Conservation (phyloP, 2,888 invertebrate species). For the Drosophila hamatofila region DNA sequence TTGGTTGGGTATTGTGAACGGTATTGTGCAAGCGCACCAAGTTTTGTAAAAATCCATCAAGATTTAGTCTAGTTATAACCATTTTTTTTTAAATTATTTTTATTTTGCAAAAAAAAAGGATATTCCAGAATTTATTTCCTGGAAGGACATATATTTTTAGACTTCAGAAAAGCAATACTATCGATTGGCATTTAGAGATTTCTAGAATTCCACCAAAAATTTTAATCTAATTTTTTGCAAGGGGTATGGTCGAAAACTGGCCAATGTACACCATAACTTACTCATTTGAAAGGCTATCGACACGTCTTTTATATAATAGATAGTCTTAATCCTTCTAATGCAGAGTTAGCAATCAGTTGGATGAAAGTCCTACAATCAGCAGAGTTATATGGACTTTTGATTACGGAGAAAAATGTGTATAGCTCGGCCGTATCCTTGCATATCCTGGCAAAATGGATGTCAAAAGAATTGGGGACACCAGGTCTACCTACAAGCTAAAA, state of each 20-base stretch:
- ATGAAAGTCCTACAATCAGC: not conserved
- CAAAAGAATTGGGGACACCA: not conserved
- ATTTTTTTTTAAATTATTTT: too few relatives aligned
- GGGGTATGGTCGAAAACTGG: slow-evolving; percentile 11
- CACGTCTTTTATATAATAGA: not conserved
- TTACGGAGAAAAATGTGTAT: not conserved
- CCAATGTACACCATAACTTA: not conserved
- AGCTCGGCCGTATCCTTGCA: not conserved
- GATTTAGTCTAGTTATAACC: not conserved
- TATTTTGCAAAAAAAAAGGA: slow-evolving; percentile 3
- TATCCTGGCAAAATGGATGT: not conserved
- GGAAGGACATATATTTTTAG: not conserved
- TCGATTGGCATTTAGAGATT: not conserved
- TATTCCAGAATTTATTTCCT: not conserved
- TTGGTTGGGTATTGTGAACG: too few relatives aligned
- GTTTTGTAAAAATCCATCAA: not conserved
- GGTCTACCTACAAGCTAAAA: not conserved
- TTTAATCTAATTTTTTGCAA: not conserved
- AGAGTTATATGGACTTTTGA: not conserved
- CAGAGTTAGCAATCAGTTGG: not conserved
- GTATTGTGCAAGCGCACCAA: not conserved
- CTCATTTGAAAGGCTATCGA: not conserved
- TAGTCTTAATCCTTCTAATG: not conserved
- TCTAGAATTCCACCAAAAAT: not conserved
- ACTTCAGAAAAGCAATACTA: not conserved